These are phyloP conservation scores for Sternotherus odoratus DNA, from an alignment of 2,797 vertebrate species.

Conservation along the genomic window DNA sequence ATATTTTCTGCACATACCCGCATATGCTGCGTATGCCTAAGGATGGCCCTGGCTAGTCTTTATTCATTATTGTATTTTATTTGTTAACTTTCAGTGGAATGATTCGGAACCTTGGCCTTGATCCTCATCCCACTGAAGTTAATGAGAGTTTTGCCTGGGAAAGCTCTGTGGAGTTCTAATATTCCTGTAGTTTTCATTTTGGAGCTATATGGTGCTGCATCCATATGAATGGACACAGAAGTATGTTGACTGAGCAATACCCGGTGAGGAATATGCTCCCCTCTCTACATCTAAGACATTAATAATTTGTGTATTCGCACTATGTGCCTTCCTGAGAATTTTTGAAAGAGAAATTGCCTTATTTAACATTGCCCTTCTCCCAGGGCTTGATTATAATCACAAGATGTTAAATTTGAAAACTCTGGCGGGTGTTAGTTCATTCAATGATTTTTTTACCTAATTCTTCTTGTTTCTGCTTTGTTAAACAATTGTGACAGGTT, in stretches of 20 bases:
- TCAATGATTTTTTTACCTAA: not conserved
- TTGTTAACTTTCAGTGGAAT: not conserved
- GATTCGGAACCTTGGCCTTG: not conserved
- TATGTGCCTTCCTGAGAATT: not conserved
- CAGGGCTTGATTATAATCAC: not conserved
- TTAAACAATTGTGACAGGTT: not conserved
- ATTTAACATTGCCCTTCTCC: not conserved
- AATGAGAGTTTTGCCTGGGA: not conserved
- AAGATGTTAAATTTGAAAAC: not conserved
- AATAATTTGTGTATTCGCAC: not conserved
- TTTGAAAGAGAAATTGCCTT: not conserved
- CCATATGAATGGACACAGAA: not conserved
- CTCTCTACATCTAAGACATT: not conserved
- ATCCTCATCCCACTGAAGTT: not conserved
- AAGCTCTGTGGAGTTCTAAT: not conserved
- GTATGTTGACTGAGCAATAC: not conserved
- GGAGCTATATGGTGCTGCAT: not conserved
- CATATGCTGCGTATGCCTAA: too few relatives aligned
- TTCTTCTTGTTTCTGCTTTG: not conserved
- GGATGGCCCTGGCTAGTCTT: not conserved
- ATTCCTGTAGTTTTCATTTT: not conserved
- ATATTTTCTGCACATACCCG: too few relatives aligned
- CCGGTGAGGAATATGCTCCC: not conserved
- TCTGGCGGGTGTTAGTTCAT: not conserved
- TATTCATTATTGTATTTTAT: not conserved